phyloP scores from a whole-genome alignment of 2,888 invertebrate genomes.

The Gerris lacustris region DNA sequence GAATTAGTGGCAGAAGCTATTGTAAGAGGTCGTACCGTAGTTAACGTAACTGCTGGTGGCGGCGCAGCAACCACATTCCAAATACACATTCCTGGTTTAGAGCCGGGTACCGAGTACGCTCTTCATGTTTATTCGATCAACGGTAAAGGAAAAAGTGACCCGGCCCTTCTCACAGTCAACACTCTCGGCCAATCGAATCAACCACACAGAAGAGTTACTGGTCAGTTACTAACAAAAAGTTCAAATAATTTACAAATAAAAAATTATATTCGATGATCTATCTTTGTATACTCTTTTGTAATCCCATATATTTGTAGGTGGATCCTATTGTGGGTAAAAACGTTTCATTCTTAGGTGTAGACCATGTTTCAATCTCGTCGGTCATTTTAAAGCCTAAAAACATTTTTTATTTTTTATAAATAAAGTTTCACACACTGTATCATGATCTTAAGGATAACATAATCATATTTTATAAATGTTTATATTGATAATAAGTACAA shows the following conservation, averaged over 20 bases:
- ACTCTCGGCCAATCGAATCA: constrained; percentile 41
- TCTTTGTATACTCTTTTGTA: too few relatives aligned
- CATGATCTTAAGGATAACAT: too few relatives aligned
- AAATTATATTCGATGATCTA: too few relatives aligned
- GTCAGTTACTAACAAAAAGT: constrained; percentile 16
- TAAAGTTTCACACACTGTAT: too few relatives aligned
- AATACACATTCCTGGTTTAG: constrained; percentile 39
- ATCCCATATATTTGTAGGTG: too few relatives aligned
- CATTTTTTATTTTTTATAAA: too few relatives aligned
- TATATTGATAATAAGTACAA: too few relatives aligned
- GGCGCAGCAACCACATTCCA: constrained; percentile 39
- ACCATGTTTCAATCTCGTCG: too few relatives aligned
- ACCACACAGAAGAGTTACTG: constrained; percentile 39
- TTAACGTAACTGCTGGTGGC: constrained; percentile 38
- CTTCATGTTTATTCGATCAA: constrained; percentile 43
- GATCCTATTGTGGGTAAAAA: too few relatives aligned
- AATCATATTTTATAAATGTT: too few relatives aligned
- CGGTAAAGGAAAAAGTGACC: constrained; percentile 44
- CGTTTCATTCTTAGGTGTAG: too few relatives aligned
- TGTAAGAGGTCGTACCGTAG: constrained; percentile 32
- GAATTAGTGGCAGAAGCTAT: constrained; percentile 38
- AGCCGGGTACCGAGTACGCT: constrained; percentile 41
- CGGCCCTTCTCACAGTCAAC: constrained; percentile 38
- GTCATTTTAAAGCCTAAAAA: too few relatives aligned
- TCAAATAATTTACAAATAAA: constrained; percentile 33